phyloP scores from a whole-genome alignment of 2,888 invertebrate species.

The Hetaerina titia region DNA sequence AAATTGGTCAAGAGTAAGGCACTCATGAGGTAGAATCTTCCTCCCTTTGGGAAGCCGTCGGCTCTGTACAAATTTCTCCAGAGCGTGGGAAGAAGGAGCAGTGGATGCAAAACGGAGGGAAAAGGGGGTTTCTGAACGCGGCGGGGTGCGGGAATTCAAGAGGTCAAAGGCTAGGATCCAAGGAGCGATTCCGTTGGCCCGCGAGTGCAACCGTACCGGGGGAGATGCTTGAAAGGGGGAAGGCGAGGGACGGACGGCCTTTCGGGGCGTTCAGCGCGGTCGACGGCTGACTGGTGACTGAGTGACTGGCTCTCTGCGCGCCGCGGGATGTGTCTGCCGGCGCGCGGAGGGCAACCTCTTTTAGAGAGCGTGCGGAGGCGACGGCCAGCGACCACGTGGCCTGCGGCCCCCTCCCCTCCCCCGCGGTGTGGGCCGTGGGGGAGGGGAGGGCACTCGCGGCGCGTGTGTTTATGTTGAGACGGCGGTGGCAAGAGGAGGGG shows the following conservation, averaged over 20 bases:
- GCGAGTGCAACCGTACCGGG: neutral
- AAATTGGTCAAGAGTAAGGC: no score
- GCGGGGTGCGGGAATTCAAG: neutral
- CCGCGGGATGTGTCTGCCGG: neutral
- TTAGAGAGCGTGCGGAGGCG: neutral
- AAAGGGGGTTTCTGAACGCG: neutral
- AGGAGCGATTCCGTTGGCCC: no score
- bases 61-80: no score
- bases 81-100: neutral
- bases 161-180: no score
- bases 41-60: no score
- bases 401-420: neutral
- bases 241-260: neutral
- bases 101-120: neutral
- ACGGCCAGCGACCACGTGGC: neutral
- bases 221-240: neutral
- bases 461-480: no score
- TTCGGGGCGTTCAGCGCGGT: neutral
- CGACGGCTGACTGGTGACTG: neutral
- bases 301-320: neutral
- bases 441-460: neutral
- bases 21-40: no score
- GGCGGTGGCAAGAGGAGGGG: neutral
- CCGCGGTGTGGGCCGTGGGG: neutral
- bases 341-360: constrained; percentile 28